phyloP scores from a whole-genome alignment of 2,797 vertebrate genomes.

The Steatocranus sp. region DNA sequence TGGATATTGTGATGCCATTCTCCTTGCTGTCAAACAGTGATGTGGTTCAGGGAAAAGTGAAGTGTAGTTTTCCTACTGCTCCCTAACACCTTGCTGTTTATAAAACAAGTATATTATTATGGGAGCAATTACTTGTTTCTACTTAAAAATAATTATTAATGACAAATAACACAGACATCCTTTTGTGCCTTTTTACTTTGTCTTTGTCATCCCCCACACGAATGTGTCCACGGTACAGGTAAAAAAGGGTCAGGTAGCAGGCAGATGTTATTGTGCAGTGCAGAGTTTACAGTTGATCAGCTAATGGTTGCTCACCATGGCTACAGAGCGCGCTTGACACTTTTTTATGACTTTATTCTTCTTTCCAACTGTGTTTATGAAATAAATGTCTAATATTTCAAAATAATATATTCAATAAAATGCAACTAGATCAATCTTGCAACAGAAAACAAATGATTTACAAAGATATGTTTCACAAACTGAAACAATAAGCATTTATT shows the following conservation, averaged over 20 bases:
- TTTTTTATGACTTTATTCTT: constrained; percentile 22
- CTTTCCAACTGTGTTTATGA: background rate
- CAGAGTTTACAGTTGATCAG: constrained; percentile 23
- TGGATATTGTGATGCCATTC: constrained; percentile 19
- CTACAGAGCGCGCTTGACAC: constrained; percentile 2
- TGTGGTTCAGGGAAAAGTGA: constrained; percentile 16
- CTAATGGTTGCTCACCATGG: constrained; percentile 50
- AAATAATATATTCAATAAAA: background rate
- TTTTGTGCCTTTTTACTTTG: background rate
- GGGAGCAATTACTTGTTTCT: background rate
- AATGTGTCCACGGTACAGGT: background rate
- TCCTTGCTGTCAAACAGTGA: constrained; percentile 12
- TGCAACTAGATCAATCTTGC: background rate
- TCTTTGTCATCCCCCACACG: background rate
- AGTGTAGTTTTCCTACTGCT: background rate
- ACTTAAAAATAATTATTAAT: background rate
- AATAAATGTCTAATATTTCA: background rate
- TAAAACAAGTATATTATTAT: background rate
- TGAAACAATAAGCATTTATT: background rate
- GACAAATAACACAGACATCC: background rate
- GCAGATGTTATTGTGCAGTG: constrained; percentile 20
- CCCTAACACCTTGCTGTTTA: background rate
- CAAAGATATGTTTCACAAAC: background rate
- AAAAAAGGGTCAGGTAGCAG: constrained; percentile 21
- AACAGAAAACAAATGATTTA: background rate